Conservation (phyloP, 2,797 vertebrate genomes). For the Delichon dasypus region DNA sequence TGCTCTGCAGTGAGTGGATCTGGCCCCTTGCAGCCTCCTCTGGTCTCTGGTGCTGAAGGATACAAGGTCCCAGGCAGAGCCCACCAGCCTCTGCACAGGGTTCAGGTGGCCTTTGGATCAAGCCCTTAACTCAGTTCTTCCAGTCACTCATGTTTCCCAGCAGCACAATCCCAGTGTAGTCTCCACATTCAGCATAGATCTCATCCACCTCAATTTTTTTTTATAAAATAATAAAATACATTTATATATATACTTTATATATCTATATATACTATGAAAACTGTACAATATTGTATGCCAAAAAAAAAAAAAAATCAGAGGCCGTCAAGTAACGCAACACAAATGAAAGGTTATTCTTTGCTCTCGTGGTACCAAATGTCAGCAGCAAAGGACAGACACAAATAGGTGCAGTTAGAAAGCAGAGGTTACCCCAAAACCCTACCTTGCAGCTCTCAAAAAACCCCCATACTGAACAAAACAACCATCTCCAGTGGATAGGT, state of each 20-base stretch:
- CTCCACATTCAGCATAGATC: background rate
- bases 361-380: background rate
- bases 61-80: background rate
- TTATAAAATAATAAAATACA: constrained; percentile 63
- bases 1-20: background rate
- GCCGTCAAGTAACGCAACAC: background rate
- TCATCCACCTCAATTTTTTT: background rate
- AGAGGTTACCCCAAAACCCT: background rate
- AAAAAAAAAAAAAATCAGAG: background rate
- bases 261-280: constrained; percentile 43
- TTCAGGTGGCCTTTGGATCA: background rate
- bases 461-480: background rate
- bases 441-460: background rate
- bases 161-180: background rate
- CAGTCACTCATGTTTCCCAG: background rate
- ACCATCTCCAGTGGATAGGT: background rate
- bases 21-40: background rate
- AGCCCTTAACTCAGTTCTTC: background rate
- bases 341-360: background rate
- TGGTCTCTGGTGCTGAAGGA: background rate
- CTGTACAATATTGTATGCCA: constrained; percentile 37
- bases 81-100: background rate
- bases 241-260: constrained; percentile 43
- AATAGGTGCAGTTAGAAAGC: background rate
- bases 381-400: constrained; percentile 3